Conservation (phyloP, 2,113 vertebrate species). For the Apodemus speciosus region DNA sequence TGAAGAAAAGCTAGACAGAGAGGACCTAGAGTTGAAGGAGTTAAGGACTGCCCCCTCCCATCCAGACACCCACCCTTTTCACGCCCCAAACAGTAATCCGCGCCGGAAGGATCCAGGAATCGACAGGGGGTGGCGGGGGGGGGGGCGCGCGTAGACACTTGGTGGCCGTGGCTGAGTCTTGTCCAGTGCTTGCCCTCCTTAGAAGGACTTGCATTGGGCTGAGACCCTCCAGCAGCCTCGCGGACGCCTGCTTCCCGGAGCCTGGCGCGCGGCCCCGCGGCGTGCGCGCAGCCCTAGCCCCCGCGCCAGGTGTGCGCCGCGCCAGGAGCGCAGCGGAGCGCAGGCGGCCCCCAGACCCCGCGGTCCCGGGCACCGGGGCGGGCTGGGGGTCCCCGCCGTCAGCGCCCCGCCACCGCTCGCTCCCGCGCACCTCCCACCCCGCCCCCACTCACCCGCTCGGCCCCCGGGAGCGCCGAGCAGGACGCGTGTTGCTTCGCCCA, state of each 20-base stretch:
- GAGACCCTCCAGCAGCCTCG: constrained; percentile 15
- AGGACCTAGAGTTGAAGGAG: constrained; percentile 73
- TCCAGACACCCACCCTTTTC: constrained; percentile 36
- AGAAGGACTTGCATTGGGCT: background rate
- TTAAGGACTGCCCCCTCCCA: constrained; percentile 71
- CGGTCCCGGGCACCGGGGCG: constrained; percentile 48
- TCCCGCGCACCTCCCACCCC: constrained; percentile 65
- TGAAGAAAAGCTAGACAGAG: constrained; percentile 27
- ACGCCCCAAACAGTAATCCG: background rate
- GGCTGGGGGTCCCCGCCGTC: constrained; percentile 68
- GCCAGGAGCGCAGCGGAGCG: background rate
- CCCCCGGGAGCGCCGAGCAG: constrained; percentile 73
- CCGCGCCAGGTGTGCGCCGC: constrained; percentile 67
- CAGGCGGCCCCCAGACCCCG: constrained; percentile 14
- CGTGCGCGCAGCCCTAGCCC: constrained; percentile 39
- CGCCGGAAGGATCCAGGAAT: constrained; percentile 58
- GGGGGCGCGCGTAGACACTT: background rate
- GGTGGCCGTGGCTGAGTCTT: background rate
- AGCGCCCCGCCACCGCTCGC: constrained; percentile 78
- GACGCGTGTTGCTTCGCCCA: constrained; percentile 74
- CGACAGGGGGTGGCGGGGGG: background rate
- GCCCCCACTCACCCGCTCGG: constrained; percentile 78
- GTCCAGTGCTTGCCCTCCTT: background rate
- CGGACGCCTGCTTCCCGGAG: background rate
- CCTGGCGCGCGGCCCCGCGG: constrained; percentile 22